Evolutionary conservation across 2,797 vertebrate species (phyloP).

Genomic region (Trachops cirrhosus): DNA sequence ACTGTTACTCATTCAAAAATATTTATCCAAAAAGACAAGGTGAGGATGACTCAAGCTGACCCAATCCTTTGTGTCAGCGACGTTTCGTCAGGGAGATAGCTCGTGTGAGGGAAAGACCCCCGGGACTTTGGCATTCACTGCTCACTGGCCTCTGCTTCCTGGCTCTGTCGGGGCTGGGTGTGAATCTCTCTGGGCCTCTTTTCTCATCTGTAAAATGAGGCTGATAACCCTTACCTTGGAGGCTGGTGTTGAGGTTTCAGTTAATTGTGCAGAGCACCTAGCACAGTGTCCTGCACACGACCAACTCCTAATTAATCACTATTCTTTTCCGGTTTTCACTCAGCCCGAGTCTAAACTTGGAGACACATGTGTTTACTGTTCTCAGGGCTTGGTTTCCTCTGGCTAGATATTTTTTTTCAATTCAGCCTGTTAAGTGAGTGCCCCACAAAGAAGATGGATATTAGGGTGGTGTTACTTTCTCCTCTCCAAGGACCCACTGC

Average conservation of each 20-base stretch:
- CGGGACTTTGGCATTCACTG: background rate
- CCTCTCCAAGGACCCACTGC: background rate
- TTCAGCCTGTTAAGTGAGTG: background rate
- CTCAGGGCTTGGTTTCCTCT: background rate
- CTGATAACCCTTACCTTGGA: background rate
- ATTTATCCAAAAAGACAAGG: background rate
- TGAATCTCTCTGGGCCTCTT: background rate
- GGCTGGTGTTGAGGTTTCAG: background rate
- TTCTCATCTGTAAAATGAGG: background rate
- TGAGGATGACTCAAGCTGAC: background rate
- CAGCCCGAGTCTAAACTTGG: background rate
- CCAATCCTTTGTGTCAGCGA: background rate
- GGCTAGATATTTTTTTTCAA: background rate
- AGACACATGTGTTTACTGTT: background rate
- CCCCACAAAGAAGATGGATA: slow-evolving; percentile 14
- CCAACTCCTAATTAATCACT: background rate
- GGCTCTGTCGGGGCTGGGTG: background rate
- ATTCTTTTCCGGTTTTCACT: background rate
- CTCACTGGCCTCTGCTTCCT: background rate
- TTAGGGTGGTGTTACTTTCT: background rate
- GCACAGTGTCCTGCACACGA: background rate
- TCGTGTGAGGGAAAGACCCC: background rate
- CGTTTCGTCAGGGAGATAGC: background rate
- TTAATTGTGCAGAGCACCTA: background rate
- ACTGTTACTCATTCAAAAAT: background rate